A percentile compares a stretch with the other conserved stretches of the same genome.
Evolutionary conservation across 2,113 vertebrate species (phyloP).

Genomic region (Perca flavescens): DNA sequence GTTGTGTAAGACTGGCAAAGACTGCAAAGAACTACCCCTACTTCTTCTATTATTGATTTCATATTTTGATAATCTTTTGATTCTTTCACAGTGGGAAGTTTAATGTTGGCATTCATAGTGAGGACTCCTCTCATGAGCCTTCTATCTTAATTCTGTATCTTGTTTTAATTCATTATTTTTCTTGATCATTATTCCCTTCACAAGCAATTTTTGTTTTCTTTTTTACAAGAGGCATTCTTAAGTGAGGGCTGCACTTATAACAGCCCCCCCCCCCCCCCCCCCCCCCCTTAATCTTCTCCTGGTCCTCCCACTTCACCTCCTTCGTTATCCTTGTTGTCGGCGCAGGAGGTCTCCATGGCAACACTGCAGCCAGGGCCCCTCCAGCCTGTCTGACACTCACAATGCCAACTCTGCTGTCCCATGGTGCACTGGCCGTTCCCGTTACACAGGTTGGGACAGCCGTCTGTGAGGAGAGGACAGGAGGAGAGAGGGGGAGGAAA

Average conservation of each 20-base stretch:
- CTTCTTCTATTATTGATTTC: constrained; percentile 19
- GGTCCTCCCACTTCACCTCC: constrained; percentile 89
- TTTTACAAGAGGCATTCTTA: not conserved
- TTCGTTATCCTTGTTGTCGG: constrained; percentile 99
- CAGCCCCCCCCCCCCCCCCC: not conserved
- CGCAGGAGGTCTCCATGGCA: constrained; percentile 98
- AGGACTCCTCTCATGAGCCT: constrained; percentile 39
- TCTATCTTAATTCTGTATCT: constrained; percentile 31
- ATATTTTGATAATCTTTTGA: constrained; percentile 34
- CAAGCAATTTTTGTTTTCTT: not conserved
- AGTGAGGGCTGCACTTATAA: not conserved
- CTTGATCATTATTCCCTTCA: constrained; percentile 22
- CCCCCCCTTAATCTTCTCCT: not conserved
- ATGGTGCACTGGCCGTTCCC: constrained; percentile 98
- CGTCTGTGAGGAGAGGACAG: constrained; percentile 89
- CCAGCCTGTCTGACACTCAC: constrained; percentile 99
- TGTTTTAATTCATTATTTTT: constrained; percentile 36
- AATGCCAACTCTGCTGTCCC: constrained; percentile 99
- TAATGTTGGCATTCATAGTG: constrained; percentile 10
- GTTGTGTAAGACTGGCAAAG: not conserved
- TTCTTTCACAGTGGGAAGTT: constrained; percentile 21
- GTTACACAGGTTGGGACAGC: constrained; percentile 98
- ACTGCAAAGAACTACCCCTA: not conserved
- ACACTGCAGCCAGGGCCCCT: constrained; percentile 97
- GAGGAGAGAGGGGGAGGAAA: constrained; percentile 2